These are phyloP conservation scores for Holotrichia oblita DNA, from an alignment of 1,140 invertebrate genomes.

Conservation along the genomic window DNA sequence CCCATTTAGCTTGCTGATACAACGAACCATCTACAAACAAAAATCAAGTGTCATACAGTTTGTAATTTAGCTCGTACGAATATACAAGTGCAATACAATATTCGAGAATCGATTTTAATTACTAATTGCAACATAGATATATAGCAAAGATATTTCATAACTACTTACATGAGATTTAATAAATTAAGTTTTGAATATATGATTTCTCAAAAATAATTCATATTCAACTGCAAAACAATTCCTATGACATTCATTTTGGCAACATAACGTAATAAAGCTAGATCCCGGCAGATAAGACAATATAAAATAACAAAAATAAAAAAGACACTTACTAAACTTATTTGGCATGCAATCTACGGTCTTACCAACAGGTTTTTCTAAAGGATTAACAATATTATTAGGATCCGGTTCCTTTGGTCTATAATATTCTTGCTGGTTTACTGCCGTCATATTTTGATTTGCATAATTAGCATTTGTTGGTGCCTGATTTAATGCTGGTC, in stretches of 20 bases:
- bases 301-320: background rate
- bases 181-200: too few relatives aligned
- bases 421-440: conserved; percentile 66
- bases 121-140: too few relatives aligned
- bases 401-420: conserved; percentile 76
- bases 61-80: too few relatives aligned
- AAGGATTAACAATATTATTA: conserved; percentile 70
- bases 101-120: too few relatives aligned
- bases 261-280: too few relatives aligned
- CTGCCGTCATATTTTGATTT: conserved; percentile 45
- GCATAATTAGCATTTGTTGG: conserved; percentile 47
- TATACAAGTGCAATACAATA: too few relatives aligned
- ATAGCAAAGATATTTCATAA: too few relatives aligned
- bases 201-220: too few relatives aligned
- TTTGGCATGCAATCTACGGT: conserved; percentile 3
- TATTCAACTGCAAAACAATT: too few relatives aligned
- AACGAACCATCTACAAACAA: conserved; percentile 59
- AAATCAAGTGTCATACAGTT: conserved; percentile 16
- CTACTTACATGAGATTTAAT: too few relatives aligned
- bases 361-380: conserved; percentile 72
- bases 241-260: too few relatives aligned
- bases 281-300: background rate
- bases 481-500: conserved; percentile 57
- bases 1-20: conserved; percentile 74
- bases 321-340: conserved; percentile 12